Conservation (phyloP, 2,113 vertebrate genomes). For the Psilopsiagon aurifrons region DNA sequence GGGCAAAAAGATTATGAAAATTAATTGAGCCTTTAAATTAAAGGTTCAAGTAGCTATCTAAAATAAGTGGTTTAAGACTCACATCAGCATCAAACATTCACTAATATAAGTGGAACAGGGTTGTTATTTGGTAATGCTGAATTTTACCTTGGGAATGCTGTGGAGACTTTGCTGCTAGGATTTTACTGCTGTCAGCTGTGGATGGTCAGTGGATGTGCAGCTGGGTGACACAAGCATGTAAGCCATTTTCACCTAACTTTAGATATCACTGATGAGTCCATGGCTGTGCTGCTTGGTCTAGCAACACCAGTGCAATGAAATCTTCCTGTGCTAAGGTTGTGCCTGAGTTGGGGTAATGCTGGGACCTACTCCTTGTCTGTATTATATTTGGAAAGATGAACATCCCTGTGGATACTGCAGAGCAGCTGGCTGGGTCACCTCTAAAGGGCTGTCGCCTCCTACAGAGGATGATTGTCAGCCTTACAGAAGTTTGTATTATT, state of each 20-base stretch:
- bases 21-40: background rate
- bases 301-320: background rate
- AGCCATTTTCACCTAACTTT: background rate
- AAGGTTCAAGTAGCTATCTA: background rate
- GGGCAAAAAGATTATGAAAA: background rate
- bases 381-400: background rate
- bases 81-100: background rate
- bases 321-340: background rate
- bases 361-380: background rate
- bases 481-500: background rate
- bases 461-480: background rate
- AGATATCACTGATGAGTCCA: fast-evolving
- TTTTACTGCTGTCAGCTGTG: background rate
- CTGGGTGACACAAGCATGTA: fast-evolving
- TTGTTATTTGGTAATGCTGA: background rate
- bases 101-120: background rate
- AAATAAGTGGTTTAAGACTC: background rate
- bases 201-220: background rate
- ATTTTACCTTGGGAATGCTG: background rate
- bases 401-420: background rate
- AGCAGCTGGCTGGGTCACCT: background rate
- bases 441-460: background rate
- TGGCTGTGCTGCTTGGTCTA: fast-evolving
- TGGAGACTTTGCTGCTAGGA: background rate
- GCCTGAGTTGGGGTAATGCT: fast-evolving